Evolutionary conservation across 2,888 invertebrate genomes (phyloP).

Genomic region (Synergus umbraculus): DNA sequence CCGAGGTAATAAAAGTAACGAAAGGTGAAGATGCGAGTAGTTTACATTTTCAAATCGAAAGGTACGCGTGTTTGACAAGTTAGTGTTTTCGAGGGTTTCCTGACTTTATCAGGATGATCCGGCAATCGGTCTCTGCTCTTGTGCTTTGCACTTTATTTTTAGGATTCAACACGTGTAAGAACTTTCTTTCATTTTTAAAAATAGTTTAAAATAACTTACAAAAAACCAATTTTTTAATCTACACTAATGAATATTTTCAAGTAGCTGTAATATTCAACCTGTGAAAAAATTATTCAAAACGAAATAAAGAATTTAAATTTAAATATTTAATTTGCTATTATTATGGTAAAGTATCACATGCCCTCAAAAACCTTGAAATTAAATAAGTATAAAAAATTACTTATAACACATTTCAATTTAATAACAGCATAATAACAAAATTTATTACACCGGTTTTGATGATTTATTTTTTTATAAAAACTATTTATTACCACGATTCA

Average conservation of each 20-base stretch:
- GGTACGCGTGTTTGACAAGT: constrained; percentile 26
- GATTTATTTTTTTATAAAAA: neutral
- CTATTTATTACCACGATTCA: too few species aligned
- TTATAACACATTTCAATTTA: too few species aligned
- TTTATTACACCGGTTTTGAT: neutral
- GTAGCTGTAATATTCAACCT: too few species aligned
- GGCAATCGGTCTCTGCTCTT: constrained; percentile 4
- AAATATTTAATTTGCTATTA: too few species aligned
- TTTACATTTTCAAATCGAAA: constrained; percentile 51
- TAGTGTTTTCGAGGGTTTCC: constrained; percentile 7
- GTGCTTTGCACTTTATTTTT: constrained; percentile 17
- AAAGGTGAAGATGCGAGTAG: constrained; percentile 57
- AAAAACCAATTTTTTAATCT: neutral
- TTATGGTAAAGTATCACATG: too few species aligned
- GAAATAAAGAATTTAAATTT: too few species aligned
- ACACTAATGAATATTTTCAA: neutral
- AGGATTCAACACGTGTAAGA: constrained; percentile 27
- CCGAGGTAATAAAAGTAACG: constrained; percentile 57
- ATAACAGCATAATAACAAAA: neutral
- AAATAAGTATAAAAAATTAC: too few species aligned
- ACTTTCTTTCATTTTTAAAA: neutral
- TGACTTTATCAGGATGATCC: constrained; percentile 26
- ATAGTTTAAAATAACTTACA: neutral
- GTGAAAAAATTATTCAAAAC: too few species aligned
- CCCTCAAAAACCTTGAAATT: too few species aligned